Evolutionary conservation across 2,888 invertebrate genomes (phyloP), one percentile per base, ranked within the genome.

Genomic region (Cantharis nigra): DNA sequence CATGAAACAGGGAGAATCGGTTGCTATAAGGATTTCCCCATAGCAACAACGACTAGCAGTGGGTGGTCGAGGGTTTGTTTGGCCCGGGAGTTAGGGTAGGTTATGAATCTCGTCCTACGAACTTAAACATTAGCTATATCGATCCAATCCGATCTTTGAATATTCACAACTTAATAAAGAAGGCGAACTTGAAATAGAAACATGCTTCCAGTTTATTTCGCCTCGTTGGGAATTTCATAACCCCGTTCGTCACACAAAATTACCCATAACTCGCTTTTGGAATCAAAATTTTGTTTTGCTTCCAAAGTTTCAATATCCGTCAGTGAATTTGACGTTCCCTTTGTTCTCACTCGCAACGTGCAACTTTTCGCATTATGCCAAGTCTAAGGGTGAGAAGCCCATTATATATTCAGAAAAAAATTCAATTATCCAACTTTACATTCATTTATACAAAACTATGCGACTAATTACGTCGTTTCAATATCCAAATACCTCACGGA

Each of bases 61-160:
- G 78, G 80, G 80, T 79, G 78, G 77, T 74, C 75, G 79, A 80
- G 85, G 85, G 84, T 86, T 85, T 85, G 85, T 86, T 85, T 85
- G 82, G 85, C 84, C 85, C 84, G 85, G 84, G 85, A 84, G 84
- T 86, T 86, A 84, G 84, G 85, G 84, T 84, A 86, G 85, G 85
- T 81, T 84, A 86, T 84, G 84, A 83, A 82, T 82, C 82, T 81
- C 81, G 83, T 83, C 83, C 83, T 84, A 83, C 84, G 83, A 81
- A 77, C 78, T 81, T 80, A 82, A 82, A 82, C 81, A 80, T 76
- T 75, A 79, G 84, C 84, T 84, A 81, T 83, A 84, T 85, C 84
- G 84, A 84, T 84, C 84, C 72, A 70, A 72, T 71, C 64, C 49
- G 67, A 69, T 74, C 73, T 69, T 73, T 64, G 67, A 67, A 67